Evolutionary conservation across 2,797 vertebrate genomes (phyloP).

Genomic region (Cacajao melanocephalus): DNA sequence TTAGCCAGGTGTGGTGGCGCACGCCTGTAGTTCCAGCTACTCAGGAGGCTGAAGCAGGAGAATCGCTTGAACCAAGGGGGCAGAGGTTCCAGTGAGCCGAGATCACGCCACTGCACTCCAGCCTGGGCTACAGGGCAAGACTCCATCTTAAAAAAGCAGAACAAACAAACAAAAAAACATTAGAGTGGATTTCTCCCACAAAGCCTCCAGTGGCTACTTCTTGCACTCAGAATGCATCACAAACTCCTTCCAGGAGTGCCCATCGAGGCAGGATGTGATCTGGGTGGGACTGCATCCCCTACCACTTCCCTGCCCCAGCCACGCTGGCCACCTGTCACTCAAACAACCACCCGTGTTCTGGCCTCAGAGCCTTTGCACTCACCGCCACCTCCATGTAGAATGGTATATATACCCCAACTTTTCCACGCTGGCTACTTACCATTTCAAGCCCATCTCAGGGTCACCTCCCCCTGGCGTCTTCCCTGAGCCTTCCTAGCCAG

Average conservation of each 20-base stretch:
- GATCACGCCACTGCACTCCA: too few relatives aligned
- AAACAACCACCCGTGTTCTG: fast-evolving
- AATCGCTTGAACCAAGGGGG: too few relatives aligned
- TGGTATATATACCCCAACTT: neutral
- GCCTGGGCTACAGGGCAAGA: too few relatives aligned
- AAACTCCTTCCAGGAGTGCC: neutral
- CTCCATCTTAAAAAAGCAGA: too few relatives aligned
- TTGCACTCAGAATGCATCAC: neutral
- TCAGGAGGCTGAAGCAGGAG: too few relatives aligned
- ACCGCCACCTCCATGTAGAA: neutral
- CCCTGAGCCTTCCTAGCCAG: neutral
- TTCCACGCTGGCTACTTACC: neutral
- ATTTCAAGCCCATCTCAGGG: neutral
- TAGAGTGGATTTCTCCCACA: neutral
- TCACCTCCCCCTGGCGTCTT: neutral
- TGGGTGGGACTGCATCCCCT: fast-evolving
- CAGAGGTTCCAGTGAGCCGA: too few relatives aligned
- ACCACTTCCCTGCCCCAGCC: neutral
- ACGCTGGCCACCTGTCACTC: fast-evolving
- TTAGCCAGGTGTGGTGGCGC: too few relatives aligned
- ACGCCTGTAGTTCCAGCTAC: too few relatives aligned
- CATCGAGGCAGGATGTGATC: neutral
- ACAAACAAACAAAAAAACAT: too few relatives aligned
- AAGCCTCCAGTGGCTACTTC: neutral
- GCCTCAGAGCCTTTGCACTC: neutral